Evolutionary conservation across 1,140 invertebrate species (phyloP), one percentile per base, ranked within the genome.

Genomic region (Drosophila azteca): DNA sequence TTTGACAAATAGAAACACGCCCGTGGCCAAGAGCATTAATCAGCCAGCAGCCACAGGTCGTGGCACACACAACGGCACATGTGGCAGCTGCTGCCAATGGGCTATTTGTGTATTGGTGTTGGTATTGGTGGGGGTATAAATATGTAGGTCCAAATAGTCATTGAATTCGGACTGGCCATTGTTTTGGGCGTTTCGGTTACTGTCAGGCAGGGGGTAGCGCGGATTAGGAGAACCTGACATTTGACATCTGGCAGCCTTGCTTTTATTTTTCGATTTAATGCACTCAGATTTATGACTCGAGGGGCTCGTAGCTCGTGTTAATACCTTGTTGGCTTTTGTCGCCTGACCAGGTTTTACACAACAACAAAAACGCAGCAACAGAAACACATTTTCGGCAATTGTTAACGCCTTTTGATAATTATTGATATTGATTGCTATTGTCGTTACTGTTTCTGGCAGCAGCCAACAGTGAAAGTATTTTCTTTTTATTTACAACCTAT

Each of bases 321-420:
- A 81, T 81, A 35, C 62, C 78, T 81, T 81, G 73, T 81, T 81
- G 62, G 78, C 78, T 72, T 67, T 81, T 77, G 79, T 81, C 78
- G 74, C 78, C 72, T 48, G 31, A 29, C 39, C 39, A 35, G 17
- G 2, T 52, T 31, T 35, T 35, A 11, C 35, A 11, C 29, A 45
- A 52, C 46, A 53, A 43, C 57, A 44, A 63, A 63, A 63, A 65
- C 44, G 49, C 60, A 61, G 45, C 48, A 50, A 71, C 35, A 50
- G 59, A 75, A 61, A 58, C 44, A 66, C 54, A 55, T 66, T 77
- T 83, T 78, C 41, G 61, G 13, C 70, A 71, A 79, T 75, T 83
- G 76, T 84, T 83, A 67, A 72, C 52, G 62, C 50, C 66, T 75
- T 66, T 75, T 58, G 48, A 62, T 60, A 59, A 59, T 53, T 61